Percentiles rank a stretch among this genome's conserved stretches.
Evolutionary conservation across 2,113 vertebrate species (phyloP).

Genomic region (Anhinga rufa): DNA sequence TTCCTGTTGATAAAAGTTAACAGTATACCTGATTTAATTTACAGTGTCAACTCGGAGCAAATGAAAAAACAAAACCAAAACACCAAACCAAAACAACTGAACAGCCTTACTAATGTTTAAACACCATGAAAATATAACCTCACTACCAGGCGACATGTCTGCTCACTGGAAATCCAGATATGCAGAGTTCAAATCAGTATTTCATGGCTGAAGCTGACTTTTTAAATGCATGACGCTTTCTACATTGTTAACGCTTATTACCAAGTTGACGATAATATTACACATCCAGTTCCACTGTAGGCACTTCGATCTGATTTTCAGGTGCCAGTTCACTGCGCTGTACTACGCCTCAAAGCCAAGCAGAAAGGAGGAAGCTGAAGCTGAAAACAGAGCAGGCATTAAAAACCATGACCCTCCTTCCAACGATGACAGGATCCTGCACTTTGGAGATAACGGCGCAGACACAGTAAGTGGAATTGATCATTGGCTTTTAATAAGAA

Average conservation of each 20-base stretch:
- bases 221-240: neutral
- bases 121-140: neutral
- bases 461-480: neutral
- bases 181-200: neutral
- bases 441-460: neutral
- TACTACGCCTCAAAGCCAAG: neutral
- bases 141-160: neutral
- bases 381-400: neutral
- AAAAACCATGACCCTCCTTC: neutral
- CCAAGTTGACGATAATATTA: neutral
- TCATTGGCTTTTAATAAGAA: neutral
- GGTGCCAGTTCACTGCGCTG: neutral
- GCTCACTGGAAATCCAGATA: neutral
- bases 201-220: neutral
- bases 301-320: neutral
- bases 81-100: neutral
- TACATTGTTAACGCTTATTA: neutral
- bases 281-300: neutral
- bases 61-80: neutral
- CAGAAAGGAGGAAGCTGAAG: neutral
- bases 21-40: neutral
- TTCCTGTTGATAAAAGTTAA: neutral
- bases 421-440: neutral
- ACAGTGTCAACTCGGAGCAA: neutral
- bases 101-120: neutral